Base-by-base conservation (phyloP, 2,797 vertebrate genomes). In the Oryzias dopingdopingensis region DNA sequence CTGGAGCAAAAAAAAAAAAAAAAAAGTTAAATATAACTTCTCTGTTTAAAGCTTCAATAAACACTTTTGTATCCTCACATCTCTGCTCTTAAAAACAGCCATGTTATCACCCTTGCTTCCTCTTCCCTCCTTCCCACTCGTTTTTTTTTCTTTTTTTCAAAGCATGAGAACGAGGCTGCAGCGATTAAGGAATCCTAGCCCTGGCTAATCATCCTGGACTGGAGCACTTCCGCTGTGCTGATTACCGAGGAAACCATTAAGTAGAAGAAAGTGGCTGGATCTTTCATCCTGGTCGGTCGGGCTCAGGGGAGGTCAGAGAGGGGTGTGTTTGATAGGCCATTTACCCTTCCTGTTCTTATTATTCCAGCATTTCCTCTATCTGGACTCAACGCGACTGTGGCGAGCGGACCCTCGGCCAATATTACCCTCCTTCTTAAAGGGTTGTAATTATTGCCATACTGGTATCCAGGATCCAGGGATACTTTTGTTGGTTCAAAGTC, bases 201-300 rank as follows among this genome's bases (percentile, higher is more conserved):
- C 81, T 80, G 86, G 90, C 83, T 65, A 80, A 94, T 95, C 92
- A 88, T 86, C 84, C 88, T 66, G 74, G 85, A 89, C 87, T 89
- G 90, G 92, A 92, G 89, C 85, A 94, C 92, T 95, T 96, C 94
- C 89, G 71, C 87, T 88, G 77, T 71, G 76, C 90, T 94, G 93
- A 95, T 95, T 95, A 93, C 91, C 79, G 86, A 94, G 93, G 94
- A 95, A 95, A 93, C 92, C 91, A 93, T 94, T 94, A 93, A 89
- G 77, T 57, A 93, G 90, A 93, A 93, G 89, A 94, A 94, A 94
- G 91, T 93, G 93, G 88, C 85, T 90, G 91, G 88, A 92, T 92
- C 93, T 95, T 94, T 94, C 91, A 94, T 94, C 84, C 59, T 92
- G 88, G 85, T 88, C 89, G 84, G 89, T 83, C 80, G 75, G 86